Evolutionary conservation across 1,140 invertebrate species (phyloP).

Genomic region (Scaptomyza montana): DNA sequence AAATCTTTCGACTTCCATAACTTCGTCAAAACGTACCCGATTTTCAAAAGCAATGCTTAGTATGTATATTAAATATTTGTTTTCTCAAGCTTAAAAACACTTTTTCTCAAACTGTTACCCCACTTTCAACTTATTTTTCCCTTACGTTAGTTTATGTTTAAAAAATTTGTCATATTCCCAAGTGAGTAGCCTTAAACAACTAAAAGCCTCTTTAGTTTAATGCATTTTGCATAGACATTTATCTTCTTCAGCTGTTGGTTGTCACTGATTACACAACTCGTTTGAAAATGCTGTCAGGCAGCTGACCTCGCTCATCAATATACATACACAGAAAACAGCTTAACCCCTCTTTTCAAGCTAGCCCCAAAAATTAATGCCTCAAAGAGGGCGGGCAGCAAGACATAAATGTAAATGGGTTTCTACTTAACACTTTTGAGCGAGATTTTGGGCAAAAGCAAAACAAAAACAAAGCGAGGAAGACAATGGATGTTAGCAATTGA

Average conservation of each 20-base stretch:
- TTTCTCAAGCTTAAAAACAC: too few species aligned
- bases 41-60: too few species aligned
- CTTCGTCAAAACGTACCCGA: too few species aligned
- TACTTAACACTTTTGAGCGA: constrained; percentile 38
- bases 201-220: neutral
- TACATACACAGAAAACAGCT: constrained; percentile 11
- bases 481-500: constrained; percentile 39
- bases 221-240: constrained; percentile 18
- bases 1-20: too few species aligned
- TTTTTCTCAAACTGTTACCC: neutral
- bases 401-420: constrained; percentile 62
- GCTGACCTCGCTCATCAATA: constrained; percentile 62
- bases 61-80: too few species aligned
- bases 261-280: constrained; percentile 51
- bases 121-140: neutral
- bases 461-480: constrained; percentile 22
- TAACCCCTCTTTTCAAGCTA: constrained; percentile 43
- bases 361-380: constrained; percentile 15
- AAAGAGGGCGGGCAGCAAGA: constrained; percentile 2
- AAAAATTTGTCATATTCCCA: neutral
- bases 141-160: neutral
- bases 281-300: constrained; percentile 22
- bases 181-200: neutral
- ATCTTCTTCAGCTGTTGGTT: constrained; percentile 18
- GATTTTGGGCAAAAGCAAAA: constrained; percentile 10